Conservation (phyloP, 2,797 vertebrate species). For the Danio kyathit region DNA sequence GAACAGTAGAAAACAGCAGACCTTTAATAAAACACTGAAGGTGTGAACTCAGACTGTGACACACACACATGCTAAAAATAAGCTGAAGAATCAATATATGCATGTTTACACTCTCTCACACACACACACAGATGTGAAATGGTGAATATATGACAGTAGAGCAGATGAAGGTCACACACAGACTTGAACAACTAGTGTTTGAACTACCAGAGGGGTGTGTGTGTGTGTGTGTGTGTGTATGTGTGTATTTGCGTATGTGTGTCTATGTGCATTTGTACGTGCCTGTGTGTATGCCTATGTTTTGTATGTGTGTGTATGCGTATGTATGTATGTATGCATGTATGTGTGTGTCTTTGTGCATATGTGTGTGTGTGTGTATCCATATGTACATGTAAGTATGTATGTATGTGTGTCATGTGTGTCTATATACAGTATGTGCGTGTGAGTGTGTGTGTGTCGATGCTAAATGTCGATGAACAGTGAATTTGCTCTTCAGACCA, state of each 20-base stretch:
- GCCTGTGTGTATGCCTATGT: too few relatives aligned
- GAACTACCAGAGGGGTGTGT: conserved; percentile 9
- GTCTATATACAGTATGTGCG: too few relatives aligned
- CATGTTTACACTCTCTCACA: background rate
- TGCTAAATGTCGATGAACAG: conserved; percentile 24
- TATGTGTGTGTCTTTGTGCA: too few relatives aligned
- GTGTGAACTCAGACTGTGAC: background rate
- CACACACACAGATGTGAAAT: background rate
- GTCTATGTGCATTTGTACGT: too few relatives aligned
- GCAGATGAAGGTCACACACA: conserved; percentile 22
- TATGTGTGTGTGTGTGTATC: too few relatives aligned
- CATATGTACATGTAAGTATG: too few relatives aligned
- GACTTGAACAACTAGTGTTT: background rate
- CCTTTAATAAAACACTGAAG: background rate
- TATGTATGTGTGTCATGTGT: too few relatives aligned
- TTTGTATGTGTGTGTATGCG: too few relatives aligned
- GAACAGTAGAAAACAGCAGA: background rate
- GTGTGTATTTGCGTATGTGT: too few relatives aligned
- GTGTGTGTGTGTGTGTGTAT: background rate
- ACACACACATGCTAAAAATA: background rate
- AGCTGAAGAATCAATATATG: conserved; percentile 15
- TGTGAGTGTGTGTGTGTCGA: background rate
- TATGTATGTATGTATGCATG: too few relatives aligned
- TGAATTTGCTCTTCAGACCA: conserved; percentile 2
- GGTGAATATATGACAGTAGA: background rate